Conservation (phyloP, 2,888 invertebrate genomes). For the Leptopilina myrica region DNA sequence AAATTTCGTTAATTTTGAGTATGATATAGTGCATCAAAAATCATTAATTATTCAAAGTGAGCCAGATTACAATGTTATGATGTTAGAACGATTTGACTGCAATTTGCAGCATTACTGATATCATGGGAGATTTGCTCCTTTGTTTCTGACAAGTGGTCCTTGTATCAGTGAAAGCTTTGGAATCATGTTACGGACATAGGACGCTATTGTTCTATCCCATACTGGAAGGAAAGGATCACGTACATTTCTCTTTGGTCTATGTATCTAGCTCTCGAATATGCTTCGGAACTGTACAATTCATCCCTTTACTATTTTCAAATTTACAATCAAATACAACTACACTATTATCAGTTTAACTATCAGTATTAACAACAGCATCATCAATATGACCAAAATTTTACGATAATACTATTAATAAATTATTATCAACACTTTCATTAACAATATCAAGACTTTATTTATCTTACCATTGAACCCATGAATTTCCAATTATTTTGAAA, state of each 20-base stretch:
- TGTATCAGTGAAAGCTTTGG: conserved; percentile 25
- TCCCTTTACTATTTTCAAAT: neutral
- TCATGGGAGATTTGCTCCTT: conserved; percentile 34
- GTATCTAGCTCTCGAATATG: neutral
- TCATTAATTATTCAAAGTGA: neutral
- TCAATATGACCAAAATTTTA: no score
- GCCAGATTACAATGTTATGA: neutral
- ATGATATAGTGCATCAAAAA: neutral
- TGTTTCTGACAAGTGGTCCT: conserved; percentile 37
- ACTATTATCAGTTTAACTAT: no score
- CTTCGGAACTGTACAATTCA: neutral
- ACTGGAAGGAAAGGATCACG: conserved; percentile 10
- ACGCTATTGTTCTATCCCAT: conserved; percentile 14
- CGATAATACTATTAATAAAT: no score
- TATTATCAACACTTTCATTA: no score
- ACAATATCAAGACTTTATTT: no score
- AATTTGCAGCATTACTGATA: conserved; percentile 16
- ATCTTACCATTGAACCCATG: no score
- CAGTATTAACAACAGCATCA: no score
- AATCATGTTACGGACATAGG: conserved; percentile 1
- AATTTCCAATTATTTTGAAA: no score
- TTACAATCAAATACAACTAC: neutral
- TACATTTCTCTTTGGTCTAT: conserved; percentile 14
- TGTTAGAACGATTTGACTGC: conserved; percentile 9
- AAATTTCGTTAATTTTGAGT: neutral